A percentile compares a stretch with the other conserved stretches of the same genome.
phyloP scores from a whole-genome alignment of 2,888 invertebrate species.

The Sinopyrophorus schimmeli region DNA sequence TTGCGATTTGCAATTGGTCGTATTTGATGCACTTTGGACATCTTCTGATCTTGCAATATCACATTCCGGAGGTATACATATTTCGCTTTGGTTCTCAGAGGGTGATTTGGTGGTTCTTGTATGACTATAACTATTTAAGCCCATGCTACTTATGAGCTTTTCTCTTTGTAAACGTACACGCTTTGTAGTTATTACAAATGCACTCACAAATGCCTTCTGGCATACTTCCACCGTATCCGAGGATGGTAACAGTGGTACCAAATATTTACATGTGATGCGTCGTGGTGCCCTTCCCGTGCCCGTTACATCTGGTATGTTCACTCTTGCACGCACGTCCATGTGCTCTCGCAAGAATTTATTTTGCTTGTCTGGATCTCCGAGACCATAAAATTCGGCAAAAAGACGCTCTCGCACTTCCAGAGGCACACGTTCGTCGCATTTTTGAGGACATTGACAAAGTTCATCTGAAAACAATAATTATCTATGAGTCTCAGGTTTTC shows the following conservation, averaged over 20 bases:
- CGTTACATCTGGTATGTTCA: conserved; percentile 49
- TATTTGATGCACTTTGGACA: too few species aligned
- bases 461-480: conserved; percentile 54
- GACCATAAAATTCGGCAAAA: conserved; percentile 57
- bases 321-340: conserved; percentile 57
- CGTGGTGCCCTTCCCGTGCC: conserved; percentile 50
- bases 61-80: conserved; percentile 34
- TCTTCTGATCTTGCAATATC: conserved; percentile 29
- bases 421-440: conserved; percentile 58
- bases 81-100: conserved; percentile 36
- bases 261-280: conserved; percentile 60
- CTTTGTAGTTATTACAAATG: conserved; percentile 61
- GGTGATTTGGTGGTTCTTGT: conserved; percentile 38
- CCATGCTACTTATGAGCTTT: conserved; percentile 56
- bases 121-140: conserved; percentile 54
- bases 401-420: conserved; percentile 54
- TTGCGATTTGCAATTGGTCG: conserved; percentile 11
- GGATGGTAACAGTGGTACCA: conserved; percentile 53
- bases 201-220: conserved; percentile 61
- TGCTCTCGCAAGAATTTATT: conserved; percentile 58
- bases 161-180: conserved; percentile 58
- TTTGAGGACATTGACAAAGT: conserved; percentile 60
- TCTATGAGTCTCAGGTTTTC: too few species aligned
- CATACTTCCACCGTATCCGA: conserved; percentile 56
- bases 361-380: conserved; percentile 57